These are phyloP conservation scores for Brachionus calyciflorus DNA, from an alignment of 1,140 invertebrate species.

Conservation along the genomic window DNA sequence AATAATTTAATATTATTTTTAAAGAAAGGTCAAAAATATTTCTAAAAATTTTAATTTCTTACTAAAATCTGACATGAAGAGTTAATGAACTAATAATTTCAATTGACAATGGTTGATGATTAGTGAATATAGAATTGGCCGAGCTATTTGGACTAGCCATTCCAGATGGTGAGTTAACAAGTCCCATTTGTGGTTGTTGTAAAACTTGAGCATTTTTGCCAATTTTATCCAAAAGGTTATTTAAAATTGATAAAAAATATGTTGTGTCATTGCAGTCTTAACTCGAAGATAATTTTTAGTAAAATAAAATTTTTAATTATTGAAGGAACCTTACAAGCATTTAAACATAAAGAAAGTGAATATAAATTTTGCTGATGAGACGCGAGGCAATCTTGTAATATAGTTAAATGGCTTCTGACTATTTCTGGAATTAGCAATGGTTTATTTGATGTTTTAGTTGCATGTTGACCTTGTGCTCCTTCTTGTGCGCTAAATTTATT, in stretches of 20 bases:
- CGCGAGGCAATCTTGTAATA: constrained; percentile 3
- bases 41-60: neutral
- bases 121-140: constrained; percentile 29
- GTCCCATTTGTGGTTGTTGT: neutral
- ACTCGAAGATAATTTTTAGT: neutral
- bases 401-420: neutral
- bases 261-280: neutral
- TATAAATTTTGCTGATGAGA: neutral
- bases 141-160: neutral
- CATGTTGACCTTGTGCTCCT: neutral
- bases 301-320: too few relatives aligned
- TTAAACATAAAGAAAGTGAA: neutral
- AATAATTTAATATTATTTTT: too few relatives aligned
- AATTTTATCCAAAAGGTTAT: constrained; percentile 25
- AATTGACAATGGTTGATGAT: neutral
- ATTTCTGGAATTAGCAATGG: neutral
- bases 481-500: neutral
- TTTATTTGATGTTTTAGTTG: neutral
- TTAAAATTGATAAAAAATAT: neutral
- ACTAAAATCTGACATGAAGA: constrained; percentile 12
- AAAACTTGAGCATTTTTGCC: constrained; percentile 22
- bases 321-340: constrained; percentile 32
- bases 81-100: constrained; percentile 26
- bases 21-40: too few relatives aligned
- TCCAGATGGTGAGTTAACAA: constrained; percentile 13